Conservation (phyloP, 92 coral and sea anemone species). For the Epizoanthus scotinus region DNA sequence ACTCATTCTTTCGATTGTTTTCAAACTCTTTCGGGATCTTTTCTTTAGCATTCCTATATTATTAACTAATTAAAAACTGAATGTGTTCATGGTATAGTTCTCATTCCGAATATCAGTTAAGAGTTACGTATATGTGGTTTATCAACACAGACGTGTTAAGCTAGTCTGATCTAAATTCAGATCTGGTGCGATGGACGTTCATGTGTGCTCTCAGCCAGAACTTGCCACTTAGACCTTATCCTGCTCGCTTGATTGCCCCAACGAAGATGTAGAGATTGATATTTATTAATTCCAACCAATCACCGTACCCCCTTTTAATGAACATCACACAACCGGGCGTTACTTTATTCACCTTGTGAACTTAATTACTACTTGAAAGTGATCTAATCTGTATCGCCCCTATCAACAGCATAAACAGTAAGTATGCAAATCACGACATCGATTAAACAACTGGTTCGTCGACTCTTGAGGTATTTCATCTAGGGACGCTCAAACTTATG, state of each 20-base stretch:
- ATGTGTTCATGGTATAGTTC: no score
- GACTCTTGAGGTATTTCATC: constrained; percentile 10
- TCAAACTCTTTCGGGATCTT: no score
- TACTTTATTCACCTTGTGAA: constrained; percentile 32
- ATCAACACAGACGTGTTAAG: no score
- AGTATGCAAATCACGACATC: constrained; percentile 40
- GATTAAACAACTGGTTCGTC: background rate
- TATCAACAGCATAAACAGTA: constrained; percentile 44
- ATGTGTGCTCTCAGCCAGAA: background rate
- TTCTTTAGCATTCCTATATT: no score
- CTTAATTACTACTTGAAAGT: background rate
- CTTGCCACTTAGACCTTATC: no score
- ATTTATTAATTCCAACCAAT: constrained; percentile 14
- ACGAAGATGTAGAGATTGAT: background rate
- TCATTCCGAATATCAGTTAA: no score
- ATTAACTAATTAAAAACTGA: no score
- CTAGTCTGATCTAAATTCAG: no score
- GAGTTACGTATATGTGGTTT: no score
- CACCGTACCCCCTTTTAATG: constrained; percentile 3
- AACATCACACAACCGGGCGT: constrained; percentile 17
- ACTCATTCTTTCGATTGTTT: no score
- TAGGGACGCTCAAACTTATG: background rate
- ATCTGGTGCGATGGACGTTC: no score
- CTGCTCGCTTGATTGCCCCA: constrained; percentile 1
- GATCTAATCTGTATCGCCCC: background rate